Evolutionary conservation across 2,797 vertebrate genomes (phyloP).

Genomic region (Amblyopsis hoosieri): DNA sequence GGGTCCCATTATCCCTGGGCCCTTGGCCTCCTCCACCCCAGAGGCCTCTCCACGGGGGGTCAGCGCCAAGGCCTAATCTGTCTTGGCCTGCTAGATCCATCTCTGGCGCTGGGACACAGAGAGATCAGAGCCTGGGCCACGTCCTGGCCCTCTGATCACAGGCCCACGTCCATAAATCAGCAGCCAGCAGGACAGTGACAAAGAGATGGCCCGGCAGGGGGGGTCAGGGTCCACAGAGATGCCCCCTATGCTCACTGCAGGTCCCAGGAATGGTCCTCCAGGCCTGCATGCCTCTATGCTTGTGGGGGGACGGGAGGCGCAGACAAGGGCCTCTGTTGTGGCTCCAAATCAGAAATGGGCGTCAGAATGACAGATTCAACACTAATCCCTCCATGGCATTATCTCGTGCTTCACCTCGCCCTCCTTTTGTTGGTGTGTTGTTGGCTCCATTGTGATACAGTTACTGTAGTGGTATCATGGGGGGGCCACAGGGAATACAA

Average conservation of each 20-base stretch:
- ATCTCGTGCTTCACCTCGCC: slow-evolving; percentile 2
- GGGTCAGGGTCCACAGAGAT: slow-evolving; percentile 60
- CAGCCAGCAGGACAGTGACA: slow-evolving; percentile 76
- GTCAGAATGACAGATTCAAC: slow-evolving; percentile 7
- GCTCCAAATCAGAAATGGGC: too few species aligned
- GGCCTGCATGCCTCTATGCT: slow-evolving; percentile 26
- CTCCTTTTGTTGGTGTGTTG: slow-evolving; percentile 18
- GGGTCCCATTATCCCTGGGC: slow-evolving; percentile 84
- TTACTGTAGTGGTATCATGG: slow-evolving; percentile 52
- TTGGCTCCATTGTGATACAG: slow-evolving; percentile 64
- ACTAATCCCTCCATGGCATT: slow-evolving; percentile 24
- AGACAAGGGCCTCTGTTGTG: slow-evolving; percentile 41
- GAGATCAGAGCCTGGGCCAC: slow-evolving; percentile 82
- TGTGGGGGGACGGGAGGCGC: not conserved
- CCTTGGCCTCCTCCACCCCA: slow-evolving; percentile 79
- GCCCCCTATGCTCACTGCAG: slow-evolving; percentile 47
- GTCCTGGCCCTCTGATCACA: slow-evolving; percentile 77
- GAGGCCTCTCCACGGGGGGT: slow-evolving; percentile 80
- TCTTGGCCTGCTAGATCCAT: slow-evolving; percentile 87
- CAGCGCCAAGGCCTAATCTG: slow-evolving; percentile 83
- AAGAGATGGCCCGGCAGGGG: slow-evolving; percentile 67
- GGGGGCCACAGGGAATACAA: slow-evolving; percentile 56
- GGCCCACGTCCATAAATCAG: slow-evolving; percentile 88
- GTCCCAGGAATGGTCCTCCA: slow-evolving; percentile 46
- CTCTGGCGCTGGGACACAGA: slow-evolving; percentile 68